Conservation (phyloP, 2,113 vertebrate species). For the Zosterops japonicus region DNA sequence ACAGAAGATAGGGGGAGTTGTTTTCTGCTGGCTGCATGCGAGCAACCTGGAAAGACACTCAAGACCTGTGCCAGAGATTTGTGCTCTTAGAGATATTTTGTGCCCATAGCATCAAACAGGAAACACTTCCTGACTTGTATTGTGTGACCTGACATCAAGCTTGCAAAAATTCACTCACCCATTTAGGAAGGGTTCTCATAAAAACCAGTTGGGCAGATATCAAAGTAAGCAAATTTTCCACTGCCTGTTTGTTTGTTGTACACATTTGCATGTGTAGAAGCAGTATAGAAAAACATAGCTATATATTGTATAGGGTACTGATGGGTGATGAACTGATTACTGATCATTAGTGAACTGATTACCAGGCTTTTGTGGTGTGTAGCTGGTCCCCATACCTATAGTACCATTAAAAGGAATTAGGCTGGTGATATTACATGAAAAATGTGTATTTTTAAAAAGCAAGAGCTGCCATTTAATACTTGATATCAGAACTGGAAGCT, state of each 20-base stretch:
- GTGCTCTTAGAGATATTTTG: not conserved
- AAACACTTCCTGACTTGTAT: not conserved
- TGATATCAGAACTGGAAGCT: not conserved
- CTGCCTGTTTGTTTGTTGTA: not conserved
- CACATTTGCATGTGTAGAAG: not conserved
- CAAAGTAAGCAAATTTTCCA: not conserved
- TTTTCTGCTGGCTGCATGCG: not conserved
- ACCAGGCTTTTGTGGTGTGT: not conserved
- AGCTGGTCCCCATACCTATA: not conserved
- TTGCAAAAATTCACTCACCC: not conserved
- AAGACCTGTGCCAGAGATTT: not conserved
- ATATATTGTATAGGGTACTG: not conserved
- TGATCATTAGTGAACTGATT: not conserved
- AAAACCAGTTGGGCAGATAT: not conserved
- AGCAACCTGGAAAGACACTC: not conserved
- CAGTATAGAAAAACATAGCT: not conserved
- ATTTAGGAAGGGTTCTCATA: not conserved
- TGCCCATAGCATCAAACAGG: not conserved
- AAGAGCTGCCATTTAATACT: not conserved
- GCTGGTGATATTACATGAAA: not conserved
- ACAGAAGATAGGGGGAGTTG: not conserved
- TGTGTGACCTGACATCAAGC: not conserved
- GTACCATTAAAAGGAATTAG: not conserved
- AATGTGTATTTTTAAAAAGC: not conserved
- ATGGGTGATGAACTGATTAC: not conserved